Evolutionary conservation across 2,888 invertebrate species (phyloP).

Genomic region (Agrochola circellaris): DNA sequence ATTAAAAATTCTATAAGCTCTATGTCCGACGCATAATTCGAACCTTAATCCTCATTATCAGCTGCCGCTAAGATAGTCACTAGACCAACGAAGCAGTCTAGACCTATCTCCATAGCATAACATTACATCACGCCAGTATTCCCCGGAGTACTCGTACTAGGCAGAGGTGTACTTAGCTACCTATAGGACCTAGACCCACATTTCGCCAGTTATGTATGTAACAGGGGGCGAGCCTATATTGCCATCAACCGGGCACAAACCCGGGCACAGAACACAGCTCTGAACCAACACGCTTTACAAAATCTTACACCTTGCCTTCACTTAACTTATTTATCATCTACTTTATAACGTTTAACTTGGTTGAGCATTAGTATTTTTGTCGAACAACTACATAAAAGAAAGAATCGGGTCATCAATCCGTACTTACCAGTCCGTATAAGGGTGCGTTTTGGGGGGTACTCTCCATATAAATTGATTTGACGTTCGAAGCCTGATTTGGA

Average conservation of each 20-base stretch:
- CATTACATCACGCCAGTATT: not conserved
- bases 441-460: slow-evolving; percentile 18
- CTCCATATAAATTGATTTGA: slow-evolving; percentile 20
- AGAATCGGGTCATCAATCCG: slow-evolving; percentile 15
- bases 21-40: not conserved
- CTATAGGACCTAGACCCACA: no score
- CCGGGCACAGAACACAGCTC: slow-evolving; percentile 47
- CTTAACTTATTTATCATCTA: slow-evolving; percentile 15
- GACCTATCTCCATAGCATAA: not conserved
- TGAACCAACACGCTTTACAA: slow-evolving; percentile 51
- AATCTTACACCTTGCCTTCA: slow-evolving; percentile 30
- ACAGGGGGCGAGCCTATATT: not conserved
- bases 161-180: not conserved
- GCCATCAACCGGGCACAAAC: no score
- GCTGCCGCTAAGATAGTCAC: no score
- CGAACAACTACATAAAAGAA: not conserved
- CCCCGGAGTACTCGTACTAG: rapidly evolving
- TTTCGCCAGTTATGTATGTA: no score
- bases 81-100: not conserved
- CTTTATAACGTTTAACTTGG: not conserved
- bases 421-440: slow-evolving; percentile 4
- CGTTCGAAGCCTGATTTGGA: slow-evolving; percentile 17
- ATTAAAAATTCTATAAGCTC: not conserved
- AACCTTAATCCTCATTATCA: not conserved
- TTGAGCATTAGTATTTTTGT: not conserved